phyloP scores from a whole-genome alignment of 2,113 vertebrate genomes.

The Pogonocichla stellata region DNA sequence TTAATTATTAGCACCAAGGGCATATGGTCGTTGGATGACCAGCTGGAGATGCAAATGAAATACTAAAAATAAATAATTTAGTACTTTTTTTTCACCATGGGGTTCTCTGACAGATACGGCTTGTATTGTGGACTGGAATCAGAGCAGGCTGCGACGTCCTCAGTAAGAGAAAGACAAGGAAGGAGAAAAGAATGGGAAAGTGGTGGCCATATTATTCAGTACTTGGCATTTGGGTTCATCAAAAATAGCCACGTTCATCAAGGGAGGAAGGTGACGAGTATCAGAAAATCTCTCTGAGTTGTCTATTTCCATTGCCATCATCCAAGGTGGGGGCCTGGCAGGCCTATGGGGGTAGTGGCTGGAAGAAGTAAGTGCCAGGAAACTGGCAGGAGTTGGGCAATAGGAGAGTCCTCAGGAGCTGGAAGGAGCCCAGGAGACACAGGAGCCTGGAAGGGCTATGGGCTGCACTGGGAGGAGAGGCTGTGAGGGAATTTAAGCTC shows the following conservation, averaged over 20 bases:
- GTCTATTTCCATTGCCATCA: neutral
- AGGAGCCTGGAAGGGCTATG: rapidly evolving
- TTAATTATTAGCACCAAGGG: neutral
- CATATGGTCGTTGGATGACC: neutral
- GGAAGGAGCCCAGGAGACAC: neutral
- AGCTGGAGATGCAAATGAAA: neutral
- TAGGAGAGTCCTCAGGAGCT: neutral
- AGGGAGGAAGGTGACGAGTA: neutral
- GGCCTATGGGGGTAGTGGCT: rapidly evolving
- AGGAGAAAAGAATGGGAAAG: neutral
- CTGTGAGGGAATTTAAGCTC: neutral
- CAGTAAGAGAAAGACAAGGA: neutral
- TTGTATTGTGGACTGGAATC: neutral
- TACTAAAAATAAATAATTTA: neutral
- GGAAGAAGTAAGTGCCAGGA: neutral
- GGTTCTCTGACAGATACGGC: neutral
- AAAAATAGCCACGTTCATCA: neutral
- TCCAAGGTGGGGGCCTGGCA: neutral
- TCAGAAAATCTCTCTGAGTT: neutral
- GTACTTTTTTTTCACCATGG: neutral
- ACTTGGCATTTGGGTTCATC: neutral
- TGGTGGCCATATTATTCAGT: neutral
- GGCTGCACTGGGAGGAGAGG: neutral
- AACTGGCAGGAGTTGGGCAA: neutral
- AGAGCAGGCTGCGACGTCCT: neutral